Conservation (phyloP, 2,888 invertebrate genomes). For the Rhagium mordax region DNA sequence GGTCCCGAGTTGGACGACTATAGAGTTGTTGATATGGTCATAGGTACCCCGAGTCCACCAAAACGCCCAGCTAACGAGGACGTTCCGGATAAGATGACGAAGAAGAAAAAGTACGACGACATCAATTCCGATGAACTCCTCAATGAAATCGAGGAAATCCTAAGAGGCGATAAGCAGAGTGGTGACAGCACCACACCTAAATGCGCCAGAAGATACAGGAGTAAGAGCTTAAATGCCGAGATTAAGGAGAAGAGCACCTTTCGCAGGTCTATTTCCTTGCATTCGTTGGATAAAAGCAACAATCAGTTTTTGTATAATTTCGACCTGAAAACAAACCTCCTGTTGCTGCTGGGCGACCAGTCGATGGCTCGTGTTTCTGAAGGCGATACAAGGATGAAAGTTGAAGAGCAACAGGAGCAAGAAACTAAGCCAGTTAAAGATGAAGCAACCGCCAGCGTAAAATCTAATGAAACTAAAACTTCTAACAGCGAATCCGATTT, state of each 20-base stretch:
- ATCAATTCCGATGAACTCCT: constrained; percentile 24
- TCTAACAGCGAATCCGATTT: too few species aligned
- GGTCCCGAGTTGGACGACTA: constrained; percentile 17
- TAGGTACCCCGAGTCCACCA: background rate
- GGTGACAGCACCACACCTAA: background rate
- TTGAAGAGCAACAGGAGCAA: too few species aligned
- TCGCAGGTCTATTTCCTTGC: background rate
- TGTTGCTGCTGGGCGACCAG: background rate
- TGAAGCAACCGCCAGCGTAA: background rate
- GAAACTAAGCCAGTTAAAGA: background rate
- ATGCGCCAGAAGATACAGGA: background rate
- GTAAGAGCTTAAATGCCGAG: constrained; percentile 19
- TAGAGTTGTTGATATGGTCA: constrained; percentile 22
- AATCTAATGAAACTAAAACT: background rate
- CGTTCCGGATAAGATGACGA: background rate
- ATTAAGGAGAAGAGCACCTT: background rate
- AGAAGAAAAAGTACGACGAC: background rate
- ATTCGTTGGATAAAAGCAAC: background rate
- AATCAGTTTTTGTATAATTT: background rate
- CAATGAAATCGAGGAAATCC: constrained; percentile 10
- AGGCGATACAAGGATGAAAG: too few species aligned
- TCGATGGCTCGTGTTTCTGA: background rate
- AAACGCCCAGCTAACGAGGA: background rate
- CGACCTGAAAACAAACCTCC: background rate
- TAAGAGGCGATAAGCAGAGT: background rate